Percentiles rank a stretch among this genome's conserved stretches.
These are phyloP conservation scores for Cantharis lateralis DNA, from an alignment of 2,888 invertebrate genomes.

Conservation along the genomic window DNA sequence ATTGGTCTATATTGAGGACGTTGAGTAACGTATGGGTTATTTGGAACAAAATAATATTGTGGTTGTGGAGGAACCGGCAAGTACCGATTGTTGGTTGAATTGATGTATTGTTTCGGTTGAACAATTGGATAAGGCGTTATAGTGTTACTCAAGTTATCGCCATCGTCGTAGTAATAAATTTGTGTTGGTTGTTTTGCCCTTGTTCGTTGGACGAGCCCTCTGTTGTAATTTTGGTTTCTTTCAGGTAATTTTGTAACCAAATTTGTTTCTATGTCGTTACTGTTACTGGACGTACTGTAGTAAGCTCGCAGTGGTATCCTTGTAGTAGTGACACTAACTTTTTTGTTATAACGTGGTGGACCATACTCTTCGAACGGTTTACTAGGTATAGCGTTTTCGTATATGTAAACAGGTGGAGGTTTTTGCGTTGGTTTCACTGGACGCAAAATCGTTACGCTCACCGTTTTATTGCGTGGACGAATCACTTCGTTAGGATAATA, in stretches of 20 bases:
- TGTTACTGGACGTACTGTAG: slow-evolving; percentile 58
- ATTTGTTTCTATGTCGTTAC: slow-evolving; percentile 57
- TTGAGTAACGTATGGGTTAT: slow-evolving; percentile 41
- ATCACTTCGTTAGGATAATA: neutral
- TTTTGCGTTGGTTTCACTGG: slow-evolving; percentile 55
- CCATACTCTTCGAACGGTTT: slow-evolving; percentile 61
- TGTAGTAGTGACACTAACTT: slow-evolving; percentile 59
- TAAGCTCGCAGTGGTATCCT: slow-evolving; percentile 67
- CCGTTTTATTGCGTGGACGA: slow-evolving; percentile 35
- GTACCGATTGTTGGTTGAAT: slow-evolving; percentile 36
- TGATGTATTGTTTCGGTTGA: slow-evolving; percentile 28
- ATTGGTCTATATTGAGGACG: slow-evolving; percentile 44
- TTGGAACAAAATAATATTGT: slow-evolving; percentile 49
- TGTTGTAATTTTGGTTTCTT: slow-evolving; percentile 2
- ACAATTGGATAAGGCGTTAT: slow-evolving; percentile 38
- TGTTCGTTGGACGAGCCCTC: slow-evolving; percentile 38
- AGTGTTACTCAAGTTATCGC: slow-evolving; percentile 29
- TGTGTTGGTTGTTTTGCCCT: slow-evolving; percentile 59
- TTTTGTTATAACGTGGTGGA: slow-evolving; percentile 53
- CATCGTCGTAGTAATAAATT: slow-evolving; percentile 67
- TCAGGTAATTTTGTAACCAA: slow-evolving; percentile 53
- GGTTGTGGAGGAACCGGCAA: slow-evolving; percentile 20
- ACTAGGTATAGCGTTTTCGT: slow-evolving; percentile 57
- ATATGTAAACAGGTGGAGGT: slow-evolving; percentile 44
- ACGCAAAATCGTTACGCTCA: slow-evolving; percentile 49